Evolutionary conservation across 1,140 invertebrate genomes (phyloP).

Genomic region (Araneus ventricosus): DNA sequence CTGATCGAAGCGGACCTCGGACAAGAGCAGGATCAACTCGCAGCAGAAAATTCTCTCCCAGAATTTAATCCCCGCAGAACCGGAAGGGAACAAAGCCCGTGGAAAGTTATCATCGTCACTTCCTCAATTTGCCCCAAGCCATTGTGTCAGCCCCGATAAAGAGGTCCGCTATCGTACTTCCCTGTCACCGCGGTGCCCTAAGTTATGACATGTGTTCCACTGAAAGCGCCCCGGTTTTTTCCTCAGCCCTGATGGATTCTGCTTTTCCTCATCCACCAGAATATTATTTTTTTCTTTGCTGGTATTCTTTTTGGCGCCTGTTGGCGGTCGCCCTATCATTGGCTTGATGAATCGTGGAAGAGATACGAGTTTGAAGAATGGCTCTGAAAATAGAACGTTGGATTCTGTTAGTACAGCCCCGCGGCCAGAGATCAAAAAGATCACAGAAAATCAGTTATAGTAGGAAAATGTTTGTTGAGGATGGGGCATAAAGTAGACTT

Average conservation of each 20-base stretch:
- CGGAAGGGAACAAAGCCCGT: not conserved
- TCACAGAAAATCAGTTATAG: not conserved
- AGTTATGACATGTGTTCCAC: conserved; percentile 23
- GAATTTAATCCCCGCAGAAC: not conserved
- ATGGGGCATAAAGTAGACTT: too few relatives aligned
- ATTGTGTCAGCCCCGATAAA: conserved; percentile 29
- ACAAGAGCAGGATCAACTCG: too few relatives aligned
- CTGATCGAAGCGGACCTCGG: too few relatives aligned
- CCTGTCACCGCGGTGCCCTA: not conserved
- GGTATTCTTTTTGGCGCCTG: not conserved
- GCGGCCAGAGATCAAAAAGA: not conserved
- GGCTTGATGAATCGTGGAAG: not conserved
- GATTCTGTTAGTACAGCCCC: not conserved
- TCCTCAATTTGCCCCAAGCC: not conserved
- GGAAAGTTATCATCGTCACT: not conserved
- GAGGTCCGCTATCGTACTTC: not conserved
- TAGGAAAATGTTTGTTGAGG: too few relatives aligned
- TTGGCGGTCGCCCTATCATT: not conserved
- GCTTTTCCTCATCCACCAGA: not conserved
- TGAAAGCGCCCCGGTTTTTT: too few relatives aligned
- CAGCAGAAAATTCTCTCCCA: too few relatives aligned
- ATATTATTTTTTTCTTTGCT: not conserved
- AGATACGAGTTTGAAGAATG: conserved; percentile 10
- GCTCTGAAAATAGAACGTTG: not conserved
- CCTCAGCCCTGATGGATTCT: not conserved